Conservation (phyloP, 2,797 vertebrate species). For the Percopsis omiscomaycus region DNA sequence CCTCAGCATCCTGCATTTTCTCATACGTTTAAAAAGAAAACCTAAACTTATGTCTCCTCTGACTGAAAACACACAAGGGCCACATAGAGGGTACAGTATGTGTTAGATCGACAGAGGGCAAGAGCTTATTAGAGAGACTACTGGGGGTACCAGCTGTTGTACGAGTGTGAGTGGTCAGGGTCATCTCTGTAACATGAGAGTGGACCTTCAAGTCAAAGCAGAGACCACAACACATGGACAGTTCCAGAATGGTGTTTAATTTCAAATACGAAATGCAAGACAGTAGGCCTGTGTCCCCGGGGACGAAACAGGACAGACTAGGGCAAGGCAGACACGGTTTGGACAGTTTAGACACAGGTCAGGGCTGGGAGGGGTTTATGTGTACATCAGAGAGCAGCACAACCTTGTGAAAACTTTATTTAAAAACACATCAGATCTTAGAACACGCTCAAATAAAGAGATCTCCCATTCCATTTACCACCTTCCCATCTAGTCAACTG, state of each 20-base stretch:
- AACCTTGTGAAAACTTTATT: slow-evolving; percentile 33
- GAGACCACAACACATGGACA: slow-evolving; percentile 24
- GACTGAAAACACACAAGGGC: too few species aligned
- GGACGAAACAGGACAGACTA: slow-evolving; percentile 20
- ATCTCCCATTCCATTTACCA: not conserved
- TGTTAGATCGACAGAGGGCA: too few species aligned
- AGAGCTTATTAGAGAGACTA: too few species aligned
- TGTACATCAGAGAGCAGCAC: too few species aligned
- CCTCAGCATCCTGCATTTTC: too few species aligned
- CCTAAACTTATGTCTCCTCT: too few species aligned
- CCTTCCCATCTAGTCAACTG: slow-evolving; percentile 3
- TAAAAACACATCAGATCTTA: slow-evolving; percentile 26
- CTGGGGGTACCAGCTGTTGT: too few species aligned
- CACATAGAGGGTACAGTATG: too few species aligned
- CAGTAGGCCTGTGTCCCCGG: not conserved
- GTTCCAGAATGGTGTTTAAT: slow-evolving; percentile 72
- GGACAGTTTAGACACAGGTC: slow-evolving; percentile 25
- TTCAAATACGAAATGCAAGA: slow-evolving; percentile 69
- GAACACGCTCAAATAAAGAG: slow-evolving; percentile 29
- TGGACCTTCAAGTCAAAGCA: slow-evolving; percentile 6
- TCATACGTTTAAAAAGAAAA: too few species aligned
- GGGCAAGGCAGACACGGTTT: slow-evolving; percentile 62
- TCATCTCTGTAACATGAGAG: slow-evolving; percentile 40
- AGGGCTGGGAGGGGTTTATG: slow-evolving; percentile 15
- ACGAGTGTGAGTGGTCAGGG: not conserved